Percentiles rank a stretch among this genome's conserved stretches.
phyloP scores from a whole-genome alignment of 2,888 invertebrate species.

The Lissocephala sabroskyi region DNA sequence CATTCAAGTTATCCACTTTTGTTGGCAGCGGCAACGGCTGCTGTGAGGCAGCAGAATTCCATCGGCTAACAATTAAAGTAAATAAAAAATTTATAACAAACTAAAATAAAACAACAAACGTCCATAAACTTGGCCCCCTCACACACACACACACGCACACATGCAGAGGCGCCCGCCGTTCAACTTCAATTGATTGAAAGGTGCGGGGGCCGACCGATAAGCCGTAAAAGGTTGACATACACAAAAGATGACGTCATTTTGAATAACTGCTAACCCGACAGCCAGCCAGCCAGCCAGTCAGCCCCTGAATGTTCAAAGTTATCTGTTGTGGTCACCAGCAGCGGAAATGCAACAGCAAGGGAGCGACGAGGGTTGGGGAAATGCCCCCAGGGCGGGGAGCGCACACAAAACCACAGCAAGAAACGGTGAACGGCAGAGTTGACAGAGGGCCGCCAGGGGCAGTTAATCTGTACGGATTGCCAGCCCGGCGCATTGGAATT shows the following conservation, averaged over 20 bases:
- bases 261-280: constrained; percentile 16
- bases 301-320: constrained; percentile 15
- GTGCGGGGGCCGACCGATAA: constrained; percentile 43
- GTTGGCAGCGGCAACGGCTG: constrained; percentile 34
- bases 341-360: constrained; percentile 2
- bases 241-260: constrained; percentile 46
- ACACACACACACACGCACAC: constrained; percentile 11
- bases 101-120: constrained; percentile 41
- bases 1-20: constrained; percentile 18
- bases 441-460: no score
- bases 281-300: constrained; percentile 3
- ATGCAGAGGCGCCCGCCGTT: constrained; percentile 1
- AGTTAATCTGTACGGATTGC: constrained; percentile 18
- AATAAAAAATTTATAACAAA: constrained; percentile 29
- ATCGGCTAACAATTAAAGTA: constrained; percentile 32
- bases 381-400: background rate
- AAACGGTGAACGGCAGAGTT: constrained; percentile 22
- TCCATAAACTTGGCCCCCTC: constrained; percentile 17
- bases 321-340: background rate
- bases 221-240: constrained; percentile 14
- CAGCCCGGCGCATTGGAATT: constrained; percentile 33
- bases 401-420: background rate
- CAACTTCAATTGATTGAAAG: constrained; percentile 11
- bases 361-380: background rate
- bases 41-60: no score